These are phyloP conservation scores for Lasioglossum baleicum DNA, from an alignment of 1,140 invertebrate species.

Conservation along the genomic window DNA sequence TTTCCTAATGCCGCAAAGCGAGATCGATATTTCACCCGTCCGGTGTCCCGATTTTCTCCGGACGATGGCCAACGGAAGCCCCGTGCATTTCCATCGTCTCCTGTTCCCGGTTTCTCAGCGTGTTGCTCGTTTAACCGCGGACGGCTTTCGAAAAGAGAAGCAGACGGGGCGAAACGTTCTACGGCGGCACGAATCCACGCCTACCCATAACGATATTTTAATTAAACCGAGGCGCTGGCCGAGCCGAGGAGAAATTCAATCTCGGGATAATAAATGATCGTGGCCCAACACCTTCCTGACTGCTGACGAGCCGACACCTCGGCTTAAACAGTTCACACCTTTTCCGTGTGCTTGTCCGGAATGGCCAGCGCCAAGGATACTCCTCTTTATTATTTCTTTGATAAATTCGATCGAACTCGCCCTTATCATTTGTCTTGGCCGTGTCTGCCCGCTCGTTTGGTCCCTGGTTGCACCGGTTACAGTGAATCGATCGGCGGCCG, in stretches of 20 bases:
- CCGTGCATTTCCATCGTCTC: constrained; percentile 33
- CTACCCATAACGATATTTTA: constrained; percentile 81
- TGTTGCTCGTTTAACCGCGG: constrained; percentile 27
- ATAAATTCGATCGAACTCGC: constrained; percentile 61
- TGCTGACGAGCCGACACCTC: constrained; percentile 76
- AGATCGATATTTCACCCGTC: too few relatives aligned
- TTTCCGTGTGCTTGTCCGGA: constrained; percentile 62
- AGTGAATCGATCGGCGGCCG: too few relatives aligned
- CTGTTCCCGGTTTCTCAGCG: background rate
- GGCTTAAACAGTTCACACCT: constrained; percentile 79
- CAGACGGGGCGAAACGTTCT: constrained; percentile 62
- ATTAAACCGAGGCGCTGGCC: constrained; percentile 78
- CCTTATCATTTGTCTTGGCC: constrained; percentile 64
- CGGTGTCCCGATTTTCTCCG: too few relatives aligned
- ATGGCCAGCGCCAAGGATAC: constrained; percentile 55
- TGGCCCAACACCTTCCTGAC: constrained; percentile 78
- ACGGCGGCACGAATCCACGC: constrained; percentile 77
- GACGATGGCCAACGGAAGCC: constrained; percentile 57
- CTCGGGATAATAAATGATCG: constrained; percentile 81
- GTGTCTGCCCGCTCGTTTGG: too few relatives aligned
- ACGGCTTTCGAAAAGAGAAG: constrained; percentile 56
- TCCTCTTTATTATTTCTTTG: constrained; percentile 65
- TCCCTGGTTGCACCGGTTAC: too few relatives aligned
- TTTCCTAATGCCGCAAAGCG: too few relatives aligned
- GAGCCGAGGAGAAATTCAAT: constrained; percentile 79